Percentiles rank a stretch among this genome's conserved stretches.
phyloP scores from a whole-genome alignment of 2,113 vertebrate genomes.

The Acrocephalus arundinaceus region DNA sequence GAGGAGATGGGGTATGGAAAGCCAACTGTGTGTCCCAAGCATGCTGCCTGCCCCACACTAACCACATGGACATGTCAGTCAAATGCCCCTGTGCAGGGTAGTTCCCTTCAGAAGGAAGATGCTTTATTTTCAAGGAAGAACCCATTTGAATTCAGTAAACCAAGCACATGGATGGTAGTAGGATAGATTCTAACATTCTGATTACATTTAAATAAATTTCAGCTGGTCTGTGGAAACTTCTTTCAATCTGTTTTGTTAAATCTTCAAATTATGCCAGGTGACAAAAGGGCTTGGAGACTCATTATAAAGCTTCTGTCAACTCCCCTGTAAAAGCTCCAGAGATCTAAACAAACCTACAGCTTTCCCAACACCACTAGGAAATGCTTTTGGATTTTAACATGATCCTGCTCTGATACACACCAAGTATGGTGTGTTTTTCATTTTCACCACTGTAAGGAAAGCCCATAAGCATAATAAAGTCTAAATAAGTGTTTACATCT shows the following conservation, averaged over 20 bases:
- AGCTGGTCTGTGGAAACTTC: background rate
- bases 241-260: background rate
- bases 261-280: slow-evolving; percentile 1
- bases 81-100: background rate
- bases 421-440: background rate
- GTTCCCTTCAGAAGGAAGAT: background rate
- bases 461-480: background rate
- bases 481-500: background rate
- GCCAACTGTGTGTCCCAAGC: background rate
- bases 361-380: background rate
- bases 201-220: slow-evolving; percentile 45
- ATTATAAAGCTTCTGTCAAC: slow-evolving; percentile 17
- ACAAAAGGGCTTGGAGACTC: slow-evolving; percentile 18
- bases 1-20: rapidly evolving
- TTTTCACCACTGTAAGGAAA: background rate
- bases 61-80: rapidly evolving
- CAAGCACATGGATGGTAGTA: background rate
- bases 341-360: slow-evolving; percentile 28
- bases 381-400: background rate
- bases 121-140: background rate
- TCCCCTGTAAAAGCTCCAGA: background rate
- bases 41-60: rapidly evolving
- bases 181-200: background rate
- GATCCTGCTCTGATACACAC: slow-evolving; percentile 6
- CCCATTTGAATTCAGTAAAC: background rate